A percentile compares a stretch with the other conserved stretches of the same genome.
phyloP scores from a whole-genome alignment of 1,140 invertebrate species.

The Lutraria rhynchaena region DNA sequence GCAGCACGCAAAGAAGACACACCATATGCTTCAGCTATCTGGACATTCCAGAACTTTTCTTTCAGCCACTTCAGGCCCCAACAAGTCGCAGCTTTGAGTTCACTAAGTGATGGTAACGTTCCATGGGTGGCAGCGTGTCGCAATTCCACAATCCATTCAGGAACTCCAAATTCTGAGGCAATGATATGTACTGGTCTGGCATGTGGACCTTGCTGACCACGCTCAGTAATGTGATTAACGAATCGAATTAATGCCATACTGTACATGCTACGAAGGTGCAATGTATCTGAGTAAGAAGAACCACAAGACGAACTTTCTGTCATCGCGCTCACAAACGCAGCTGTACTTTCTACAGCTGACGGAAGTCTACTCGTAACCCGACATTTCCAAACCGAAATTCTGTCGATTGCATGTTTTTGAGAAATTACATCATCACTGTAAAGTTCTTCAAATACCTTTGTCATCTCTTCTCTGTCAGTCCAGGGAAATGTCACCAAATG shows the following conservation, averaged over 20 bases:
- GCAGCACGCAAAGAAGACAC: slow-evolving; percentile 1
- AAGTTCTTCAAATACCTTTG: slow-evolving; percentile 52
- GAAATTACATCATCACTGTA: slow-evolving; percentile 18
- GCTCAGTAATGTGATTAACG: slow-evolving; percentile 52
- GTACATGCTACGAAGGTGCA: slow-evolving; percentile 29
- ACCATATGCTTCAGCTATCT: slow-evolving; percentile 3
- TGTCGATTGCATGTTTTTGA: slow-evolving; percentile 51
- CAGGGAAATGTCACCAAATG: slow-evolving; percentile 43
- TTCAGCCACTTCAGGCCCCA: slow-evolving; percentile 64
- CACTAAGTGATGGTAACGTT: slow-evolving; percentile 57
- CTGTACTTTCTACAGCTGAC: slow-evolving; percentile 62
- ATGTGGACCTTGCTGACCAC: slow-evolving; percentile 27
- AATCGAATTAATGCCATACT: slow-evolving; percentile 53
- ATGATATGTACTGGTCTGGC: slow-evolving; percentile 38
- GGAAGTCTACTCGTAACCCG: slow-evolving; percentile 55
- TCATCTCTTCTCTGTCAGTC: slow-evolving; percentile 28
- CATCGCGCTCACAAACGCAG: slow-evolving; percentile 46
- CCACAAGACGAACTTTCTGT: slow-evolving; percentile 11
- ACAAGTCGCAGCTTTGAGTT: slow-evolving; percentile 50
- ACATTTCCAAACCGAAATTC: slow-evolving; percentile 52
- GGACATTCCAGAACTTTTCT: slow-evolving; percentile 39
- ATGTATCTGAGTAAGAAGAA: neutral
- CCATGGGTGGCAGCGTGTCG: slow-evolving; percentile 67
- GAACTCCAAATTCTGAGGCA: slow-evolving; percentile 61
- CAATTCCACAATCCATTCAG: slow-evolving; percentile 66